Evolutionary conservation across 2,888 invertebrate genomes (phyloP).

Genomic region (Drosophila hamatofila): DNA sequence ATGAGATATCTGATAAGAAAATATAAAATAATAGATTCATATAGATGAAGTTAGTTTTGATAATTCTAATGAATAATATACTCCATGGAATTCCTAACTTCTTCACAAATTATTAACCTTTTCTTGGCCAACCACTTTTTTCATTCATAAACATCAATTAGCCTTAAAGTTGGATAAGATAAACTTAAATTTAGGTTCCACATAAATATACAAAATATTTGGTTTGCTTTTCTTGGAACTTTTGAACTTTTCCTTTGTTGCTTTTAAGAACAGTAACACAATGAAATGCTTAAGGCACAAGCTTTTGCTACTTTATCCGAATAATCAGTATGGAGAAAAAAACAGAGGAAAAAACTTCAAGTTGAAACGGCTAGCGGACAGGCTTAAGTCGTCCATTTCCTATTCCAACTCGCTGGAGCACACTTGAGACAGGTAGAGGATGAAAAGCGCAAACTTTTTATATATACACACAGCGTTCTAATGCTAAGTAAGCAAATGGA

Average conservation of each 20-base stretch:
- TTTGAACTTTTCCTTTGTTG: slow-evolving; percentile 34
- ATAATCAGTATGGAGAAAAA: background rate
- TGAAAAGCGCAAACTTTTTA: slow-evolving; percentile 50
- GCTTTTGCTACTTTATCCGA: slow-evolving; percentile 16
- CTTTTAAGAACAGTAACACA: slow-evolving; percentile 24
- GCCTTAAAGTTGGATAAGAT: background rate
- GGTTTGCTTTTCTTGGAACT: slow-evolving; percentile 10
- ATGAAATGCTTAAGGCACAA: slow-evolving; percentile 21
- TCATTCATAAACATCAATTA: slow-evolving; percentile 3
- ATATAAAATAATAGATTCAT: no score
- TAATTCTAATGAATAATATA: background rate
- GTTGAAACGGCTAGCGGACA: slow-evolving; percentile 45
- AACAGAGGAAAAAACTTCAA: background rate
- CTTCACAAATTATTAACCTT: background rate
- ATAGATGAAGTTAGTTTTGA: no score
- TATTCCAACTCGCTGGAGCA: slow-evolving; percentile 31
- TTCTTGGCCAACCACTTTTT: background rate
- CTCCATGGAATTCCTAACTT: background rate
- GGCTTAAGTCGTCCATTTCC: slow-evolving; percentile 9
- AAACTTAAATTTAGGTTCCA: slow-evolving; percentile 1
- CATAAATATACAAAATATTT: slow-evolving; percentile 26
- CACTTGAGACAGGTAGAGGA: slow-evolving; percentile 37
- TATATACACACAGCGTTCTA: slow-evolving; percentile 56
- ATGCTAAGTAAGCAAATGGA: slow-evolving; percentile 52
- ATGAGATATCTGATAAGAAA: background rate